Evolutionary conservation across 1,140 invertebrate species (phyloP), one percentile per base, ranked within the genome.

Genomic region (Oncopodura yosiiana): DNA sequence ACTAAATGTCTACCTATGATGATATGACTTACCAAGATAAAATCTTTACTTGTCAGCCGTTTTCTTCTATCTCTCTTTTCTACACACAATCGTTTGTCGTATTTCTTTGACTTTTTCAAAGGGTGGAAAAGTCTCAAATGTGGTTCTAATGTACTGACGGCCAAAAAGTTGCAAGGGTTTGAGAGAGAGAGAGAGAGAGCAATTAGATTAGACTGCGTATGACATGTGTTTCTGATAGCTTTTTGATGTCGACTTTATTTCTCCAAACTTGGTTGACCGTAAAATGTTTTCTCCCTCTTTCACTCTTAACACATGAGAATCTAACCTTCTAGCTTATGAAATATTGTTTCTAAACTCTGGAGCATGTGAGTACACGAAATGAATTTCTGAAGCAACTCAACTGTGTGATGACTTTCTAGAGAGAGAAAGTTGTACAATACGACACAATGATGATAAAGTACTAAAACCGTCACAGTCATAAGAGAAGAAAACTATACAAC

Each of bases 181-280:
- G 19, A 11, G 11, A 26, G 21, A 12, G 14, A n/a, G 14, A 46
- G 27, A 12, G 21, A 26, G 23, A 34, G 26, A 45, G 41, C 51
- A 53, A 53, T 53, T 53, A 53, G 51, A 53, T 53, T 53, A 53
- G 51, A 23, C 53, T 55, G 53, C 29, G 49, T 44, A 55, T 55
- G 53, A 55, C 53, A 55, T 49, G 53, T 55, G 53, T 55, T 55
- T 37, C 44, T 49, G 45, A 55, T 55, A 46, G 53, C 53, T 55
- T 55, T 55, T 55, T 49, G 44, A 55, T 55, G 53, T 49, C 37
- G 44, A 48, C 45, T 48, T 49, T 55, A 49, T 55, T 55, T 54
- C 52, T 46, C 44, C 24, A 45, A 54, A 48, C 34, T 48, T 54
- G 52, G 52, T 46, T 54, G 42, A 54, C 52, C 52, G 52, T 54